A percentile compares a stretch with the other conserved stretches of the same genome.
Evolutionary conservation across 2,797 vertebrate species (phyloP).

Genomic region (Simalia tracyae): DNA sequence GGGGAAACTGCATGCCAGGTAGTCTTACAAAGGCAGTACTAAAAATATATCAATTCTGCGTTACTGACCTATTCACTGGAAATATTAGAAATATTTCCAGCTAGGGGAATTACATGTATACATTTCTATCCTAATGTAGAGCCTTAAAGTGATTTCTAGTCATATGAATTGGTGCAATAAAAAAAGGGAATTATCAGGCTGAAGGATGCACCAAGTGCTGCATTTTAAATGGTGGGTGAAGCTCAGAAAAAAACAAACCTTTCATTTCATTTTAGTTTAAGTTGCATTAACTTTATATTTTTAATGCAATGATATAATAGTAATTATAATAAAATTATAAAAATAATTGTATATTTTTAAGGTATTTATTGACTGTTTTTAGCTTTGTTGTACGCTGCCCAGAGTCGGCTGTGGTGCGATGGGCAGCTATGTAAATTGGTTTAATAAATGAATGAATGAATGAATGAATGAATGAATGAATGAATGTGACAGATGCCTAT

Average conservation of each 20-base stretch:
- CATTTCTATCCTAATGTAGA: not conserved
- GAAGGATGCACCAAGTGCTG: not conserved
- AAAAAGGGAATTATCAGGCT: not conserved
- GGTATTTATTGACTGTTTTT: too few species aligned
- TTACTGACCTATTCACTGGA: not conserved
- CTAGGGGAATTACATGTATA: not conserved
- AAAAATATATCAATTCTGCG: not conserved
- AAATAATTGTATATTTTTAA: too few species aligned
- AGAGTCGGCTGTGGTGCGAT: not conserved
- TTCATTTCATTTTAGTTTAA: not conserved
- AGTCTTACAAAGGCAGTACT: not conserved
- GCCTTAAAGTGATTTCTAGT: not conserved
- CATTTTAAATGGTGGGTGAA: not conserved
- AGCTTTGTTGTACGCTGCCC: too few species aligned
- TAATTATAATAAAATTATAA: too few species aligned
- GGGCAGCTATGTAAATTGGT: too few species aligned
- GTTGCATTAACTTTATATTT: not conserved
- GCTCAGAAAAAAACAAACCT: not conserved
- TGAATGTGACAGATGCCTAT: not conserved
- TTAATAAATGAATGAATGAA: too few species aligned
- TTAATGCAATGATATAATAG: too few species aligned
- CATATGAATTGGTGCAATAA: not conserved
- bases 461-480: too few species aligned
- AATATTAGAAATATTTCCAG: not conserved
- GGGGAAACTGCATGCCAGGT: not conserved